Evolutionary conservation across 2,113 vertebrate genomes (phyloP), one percentile per base, ranked within the genome.

Genomic region (Microtus ochrogaster): DNA sequence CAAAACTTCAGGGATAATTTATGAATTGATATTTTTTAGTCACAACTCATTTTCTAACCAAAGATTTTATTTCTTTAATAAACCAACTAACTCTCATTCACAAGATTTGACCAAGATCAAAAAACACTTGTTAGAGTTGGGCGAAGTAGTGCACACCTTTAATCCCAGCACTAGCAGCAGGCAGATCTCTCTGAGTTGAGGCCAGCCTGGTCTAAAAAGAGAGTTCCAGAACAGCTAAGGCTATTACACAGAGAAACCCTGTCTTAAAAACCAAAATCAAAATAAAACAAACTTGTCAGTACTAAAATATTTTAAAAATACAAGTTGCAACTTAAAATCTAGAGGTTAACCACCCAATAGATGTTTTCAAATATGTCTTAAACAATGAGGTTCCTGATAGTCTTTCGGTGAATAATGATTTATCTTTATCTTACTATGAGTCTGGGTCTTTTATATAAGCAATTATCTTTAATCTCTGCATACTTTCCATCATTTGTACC

Each of bases 301-400:
- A 93, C 44, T 78, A 74, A 91, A 30, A 63, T 68, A 87, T 86
- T 83, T 41, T 63, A 63, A 83, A 41, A 26, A 41, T 63, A 30
- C 24, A 44, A 65, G 19, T 65, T 30, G 30, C 58, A 84, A 65
- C 72, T 82, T 72, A 87, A 70, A 52, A 66, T 81, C 55, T 70
- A 76, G 89, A 89, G 63, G 8, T 86, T 47, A 92, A 92, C 41
- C 81, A 39, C 4, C 74, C 63, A 88, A 58, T 28, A 58, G 1
- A 86, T 33, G 86, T 68, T 92, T 97, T 44, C n/a, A 83, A 92
- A 95, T n/a, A 74, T n/a, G 33, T 39, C 63, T 89, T 90, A 92
- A 36, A 65, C 39, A 94, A 83, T 84, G 33, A 77, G 26, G 95
- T 86, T 94, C n/a, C 49, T 79, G 93, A 87, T 28, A 94, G 30